Evolutionary conservation across 2,797 vertebrate genomes (phyloP), one percentile per base, ranked within the genome.

Genomic region (Phrynocephalus guinanensis): DNA sequence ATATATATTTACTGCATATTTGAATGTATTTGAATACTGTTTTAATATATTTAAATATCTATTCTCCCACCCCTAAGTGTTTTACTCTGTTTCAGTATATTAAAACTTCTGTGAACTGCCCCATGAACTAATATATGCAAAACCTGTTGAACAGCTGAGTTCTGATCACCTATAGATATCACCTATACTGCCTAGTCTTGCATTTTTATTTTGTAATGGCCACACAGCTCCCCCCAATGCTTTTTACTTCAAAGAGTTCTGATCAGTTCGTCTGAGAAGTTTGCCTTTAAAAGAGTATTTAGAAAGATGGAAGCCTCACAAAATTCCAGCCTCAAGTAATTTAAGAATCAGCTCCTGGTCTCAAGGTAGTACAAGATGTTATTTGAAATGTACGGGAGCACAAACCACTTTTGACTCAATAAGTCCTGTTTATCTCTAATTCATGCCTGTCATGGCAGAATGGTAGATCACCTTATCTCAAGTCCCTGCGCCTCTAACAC

Each of bases 391-490:
- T 73, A 63, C 83, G 71, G 11, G 89, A 90, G 89, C 86, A 79
- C 81, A 72, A 93, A 84, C 83, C 88, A 85, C 82, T 93, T 94
- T 75, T 81, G 82, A 88, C 92, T 80, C 90, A 86, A 77, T 93
- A 90, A 89, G 80, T 94, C 95, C 91, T 91, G 86, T 94, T 95
- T 95, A 93, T 94, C 95, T 96, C 92, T 94, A 94, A 95, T 94
- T 93, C 95, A 93, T 86, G 91, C 88, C 92, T 93, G 92, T 95
- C 93, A 92, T 92, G 52, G 81, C 86, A 87, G 92, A 95, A 95
- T 95, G 96, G 94, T 94, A 91, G 92, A 92, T 91, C 86, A 94
- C 93, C 95, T 96, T 95, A 96, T 95, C 95, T 95, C 94, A 91
- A 83, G 93, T 93, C 94, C 83, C 94, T 85, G 1, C 91, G 92